Base-by-base conservation (phyloP, 2,113 vertebrate genomes). In the Lonchura striata region DNA sequence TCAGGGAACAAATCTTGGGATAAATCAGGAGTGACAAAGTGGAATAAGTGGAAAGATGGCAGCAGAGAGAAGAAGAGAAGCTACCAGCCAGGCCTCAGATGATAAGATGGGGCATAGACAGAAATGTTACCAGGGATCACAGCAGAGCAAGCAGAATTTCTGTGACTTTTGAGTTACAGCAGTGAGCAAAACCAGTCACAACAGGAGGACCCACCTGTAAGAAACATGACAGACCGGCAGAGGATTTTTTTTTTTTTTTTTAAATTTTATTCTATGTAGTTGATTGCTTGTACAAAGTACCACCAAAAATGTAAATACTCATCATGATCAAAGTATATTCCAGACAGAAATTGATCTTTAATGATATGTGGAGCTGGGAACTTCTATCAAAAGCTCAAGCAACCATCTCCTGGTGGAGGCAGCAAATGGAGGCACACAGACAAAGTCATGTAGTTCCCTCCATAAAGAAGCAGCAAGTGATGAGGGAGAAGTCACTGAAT, bases 11-110 rank as follows among this genome's bases (percentile, higher is more conserved):
- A 41, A 44, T 82, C 68, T 90, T 31, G 47, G 49, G 53, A 52
- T 76, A 86, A 69, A 90, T 72, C 63, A 69, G 53, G 50, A 92
- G 75, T 88, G 66, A 82, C 61, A 87, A 85, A 91, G 33, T 74
- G 74, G 39, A 84, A 0, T 47, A 69, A 87, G 82, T 68, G 70
- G 19, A 53, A 95, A 56, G 70, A 85, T 9, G 25, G 17, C 53
- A 82, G 13, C 5, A 24, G 35, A 57, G 52, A 78, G 11, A 57
- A 74, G 15, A 84, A 68, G 24, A 70, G 14, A 79, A 71, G n/a
- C 75, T 64, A 82, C 28, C 27, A 88, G 79, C 25, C 33, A 90
- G 53, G 56, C 35, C n/a, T 68, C 82, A 54, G 15, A 60, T 31
- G 5, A 52, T 49, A 76, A 64, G 41, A 76, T 13, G 8, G 6